phyloP scores from a whole-genome alignment of 2,113 vertebrate genomes.

The Pteruthius melanotis region DNA sequence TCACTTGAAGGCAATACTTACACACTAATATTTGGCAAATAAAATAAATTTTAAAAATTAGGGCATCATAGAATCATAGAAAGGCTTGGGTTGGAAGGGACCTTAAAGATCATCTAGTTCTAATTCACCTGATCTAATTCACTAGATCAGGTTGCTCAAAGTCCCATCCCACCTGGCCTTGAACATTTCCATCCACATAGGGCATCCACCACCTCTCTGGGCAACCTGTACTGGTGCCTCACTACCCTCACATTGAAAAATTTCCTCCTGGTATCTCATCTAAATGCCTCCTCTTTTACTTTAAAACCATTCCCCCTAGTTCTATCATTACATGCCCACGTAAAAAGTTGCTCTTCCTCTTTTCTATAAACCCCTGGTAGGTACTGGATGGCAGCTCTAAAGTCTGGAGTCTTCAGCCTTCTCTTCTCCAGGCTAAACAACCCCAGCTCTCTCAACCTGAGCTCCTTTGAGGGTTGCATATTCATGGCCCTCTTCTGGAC shows the following conservation, averaged over 20 bases:
- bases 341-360: not conserved
- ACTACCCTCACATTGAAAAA: not conserved
- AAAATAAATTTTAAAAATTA: not conserved
- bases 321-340: too few species aligned
- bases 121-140: not conserved
- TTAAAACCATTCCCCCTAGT: not conserved
- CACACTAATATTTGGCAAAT: not conserved
- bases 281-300: not conserved
- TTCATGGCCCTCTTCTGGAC: not conserved
- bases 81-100: not conserved
- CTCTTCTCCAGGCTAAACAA: not conserved
- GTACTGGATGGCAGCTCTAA: not conserved
- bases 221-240: not conserved
- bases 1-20: not conserved
- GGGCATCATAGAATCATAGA: not conserved
- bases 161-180: not conserved
- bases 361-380: not conserved
- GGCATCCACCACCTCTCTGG: not conserved
- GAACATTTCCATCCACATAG: not conserved
- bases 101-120: not conserved
- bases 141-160: not conserved
- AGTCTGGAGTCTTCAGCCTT: too few species aligned
- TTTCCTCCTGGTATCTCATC: not conserved
- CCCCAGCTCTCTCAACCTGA: not conserved
- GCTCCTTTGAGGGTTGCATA: not conserved